These are phyloP conservation scores for Nylanderia fulva DNA, from an alignment of 1,140 invertebrate species.

Conservation along the genomic window DNA sequence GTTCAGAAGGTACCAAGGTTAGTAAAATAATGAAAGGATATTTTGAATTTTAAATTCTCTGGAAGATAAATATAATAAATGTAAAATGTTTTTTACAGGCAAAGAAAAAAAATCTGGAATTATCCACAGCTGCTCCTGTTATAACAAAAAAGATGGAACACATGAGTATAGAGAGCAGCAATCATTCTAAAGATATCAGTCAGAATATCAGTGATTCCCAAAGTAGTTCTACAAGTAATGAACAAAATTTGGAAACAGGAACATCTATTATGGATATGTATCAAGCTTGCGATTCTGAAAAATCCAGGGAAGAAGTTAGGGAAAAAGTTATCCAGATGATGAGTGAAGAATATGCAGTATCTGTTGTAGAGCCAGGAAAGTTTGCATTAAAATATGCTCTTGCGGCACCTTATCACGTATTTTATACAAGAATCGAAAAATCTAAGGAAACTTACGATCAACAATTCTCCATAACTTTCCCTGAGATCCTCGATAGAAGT, in stretches of 20 bases:
- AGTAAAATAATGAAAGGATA: neutral
- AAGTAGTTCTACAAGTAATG: neutral
- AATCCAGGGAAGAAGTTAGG: conserved; percentile 69
- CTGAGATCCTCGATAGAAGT: conserved; percentile 91
- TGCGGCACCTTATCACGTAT: conserved; percentile 92
- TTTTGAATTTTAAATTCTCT: conserved; percentile 24
- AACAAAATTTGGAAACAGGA: neutral
- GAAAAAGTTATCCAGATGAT: conserved; percentile 75
- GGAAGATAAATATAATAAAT: neutral
- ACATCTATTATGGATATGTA: conserved; percentile 48
- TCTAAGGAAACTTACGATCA: conserved; percentile 88
- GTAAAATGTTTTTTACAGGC: neutral
- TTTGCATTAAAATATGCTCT: conserved; percentile 89
- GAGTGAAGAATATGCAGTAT: conserved; percentile 73
- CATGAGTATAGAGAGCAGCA: conserved; percentile 20
- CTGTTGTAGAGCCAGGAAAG: conserved; percentile 82
- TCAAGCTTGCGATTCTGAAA: conserved; percentile 23
- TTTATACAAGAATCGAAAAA: conserved; percentile 91
- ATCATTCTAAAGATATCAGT: neutral
- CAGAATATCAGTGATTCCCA: neutral
- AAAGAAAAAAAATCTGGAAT: conserved; percentile 20
- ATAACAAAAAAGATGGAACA: conserved; percentile 50
- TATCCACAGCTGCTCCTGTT: neutral
- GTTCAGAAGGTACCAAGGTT: neutral
- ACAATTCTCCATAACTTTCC: conserved; percentile 89